Evolutionary conservation across 2,113 vertebrate species (phyloP), one percentile per base, ranked within the genome.

Genomic region (Leptobrachium ailaonicum): DNA sequence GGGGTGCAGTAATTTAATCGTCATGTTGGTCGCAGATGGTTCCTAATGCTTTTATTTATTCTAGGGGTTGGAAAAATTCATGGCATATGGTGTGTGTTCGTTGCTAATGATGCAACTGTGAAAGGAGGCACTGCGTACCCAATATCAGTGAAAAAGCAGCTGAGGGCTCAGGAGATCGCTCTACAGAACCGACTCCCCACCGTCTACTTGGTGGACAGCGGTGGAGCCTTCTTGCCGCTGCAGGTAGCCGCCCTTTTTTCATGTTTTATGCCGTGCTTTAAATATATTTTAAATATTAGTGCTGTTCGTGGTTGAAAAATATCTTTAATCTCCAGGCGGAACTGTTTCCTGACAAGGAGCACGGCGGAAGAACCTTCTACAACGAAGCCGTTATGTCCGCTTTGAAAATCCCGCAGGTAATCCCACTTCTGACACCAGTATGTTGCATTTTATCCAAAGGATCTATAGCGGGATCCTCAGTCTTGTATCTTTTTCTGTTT

Each of bases 71-170:
- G 94, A 72, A 90, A 89, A 75, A 94, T 96, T 84, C 90, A 88
- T 32, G 92, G 93, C 4, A 50, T 96, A 50, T 97, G 95, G 94
- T 95, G 94, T 80, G 88, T 93, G 76, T 91, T 96, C 53, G 77
- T 88, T 1, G 94, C 94, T 10, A 94, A 90, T 1, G 95, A 96
- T 67, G 95, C 94, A 45, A 95, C 94, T 0, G 91, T 96, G 45
- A 96, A 96, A 85, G 95, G 94, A 40, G 95, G 95, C 44, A 94
- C 93, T 0, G 83, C 92, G 1, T 95, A 94, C 82, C 95, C 94
- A 0, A 92, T 96, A 82, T 91, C 92, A 0, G 91, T 95, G 72
- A 97, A 96, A 87, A 98, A 96, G 69, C 92, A 96, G 54, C 82
- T 95, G 2, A 83, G 94, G 80, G 94, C 92, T 1, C 95, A 96